Conservation (phyloP, 2,888 invertebrate species). For the Apoderus coryli region DNA sequence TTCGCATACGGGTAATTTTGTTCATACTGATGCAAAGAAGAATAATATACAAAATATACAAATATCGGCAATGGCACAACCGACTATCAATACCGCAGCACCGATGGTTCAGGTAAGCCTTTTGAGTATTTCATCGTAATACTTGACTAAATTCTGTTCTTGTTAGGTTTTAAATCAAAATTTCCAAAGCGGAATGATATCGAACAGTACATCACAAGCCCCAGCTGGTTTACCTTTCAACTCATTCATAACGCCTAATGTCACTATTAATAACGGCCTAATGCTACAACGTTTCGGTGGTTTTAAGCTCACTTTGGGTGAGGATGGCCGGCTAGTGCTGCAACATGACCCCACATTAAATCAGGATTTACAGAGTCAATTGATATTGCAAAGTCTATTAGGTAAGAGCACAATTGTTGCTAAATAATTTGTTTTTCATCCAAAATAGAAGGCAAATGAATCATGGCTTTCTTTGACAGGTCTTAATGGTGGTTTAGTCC, state of each 20-base stretch:
- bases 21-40: constrained; percentile 21
- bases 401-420: no score
- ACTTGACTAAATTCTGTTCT: no score
- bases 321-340: constrained; percentile 50
- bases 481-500: constrained; percentile 29
- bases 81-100: constrained; percentile 26
- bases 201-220: constrained; percentile 24
- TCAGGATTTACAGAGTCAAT: constrained; percentile 35
- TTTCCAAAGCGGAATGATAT: constrained; percentile 29
- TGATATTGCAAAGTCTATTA: constrained; percentile 32
- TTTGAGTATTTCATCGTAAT: constrained; percentile 4
- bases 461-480: no score
- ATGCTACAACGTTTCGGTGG: constrained; percentile 42
- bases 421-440: no score
- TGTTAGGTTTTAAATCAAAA: constrained; percentile 32
- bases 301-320: constrained; percentile 48
- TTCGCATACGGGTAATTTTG: constrained; percentile 4
- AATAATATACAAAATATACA: constrained; percentile 31
- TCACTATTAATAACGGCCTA: constrained; percentile 31
- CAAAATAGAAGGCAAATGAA: no score
- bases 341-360: constrained; percentile 47
- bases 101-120: constrained; percentile 27
- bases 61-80: constrained; percentile 28
- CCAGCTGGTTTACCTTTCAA: constrained; percentile 27
- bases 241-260: constrained; percentile 29